Evolutionary conservation across 1,140 invertebrate genomes (phyloP).

Genomic region (Hyphantria cunea): DNA sequence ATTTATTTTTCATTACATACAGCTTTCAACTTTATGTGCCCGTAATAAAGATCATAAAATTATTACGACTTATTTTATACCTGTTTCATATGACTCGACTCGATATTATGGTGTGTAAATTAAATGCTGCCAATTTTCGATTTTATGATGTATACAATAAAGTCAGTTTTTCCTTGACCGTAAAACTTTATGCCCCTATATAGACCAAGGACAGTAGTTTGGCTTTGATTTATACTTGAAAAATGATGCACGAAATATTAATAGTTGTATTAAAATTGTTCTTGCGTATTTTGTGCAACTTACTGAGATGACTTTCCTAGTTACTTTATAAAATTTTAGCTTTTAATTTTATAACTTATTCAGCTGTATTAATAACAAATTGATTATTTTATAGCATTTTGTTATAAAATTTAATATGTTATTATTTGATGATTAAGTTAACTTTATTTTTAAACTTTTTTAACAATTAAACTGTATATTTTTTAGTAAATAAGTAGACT

Average conservation of each 20-base stretch:
- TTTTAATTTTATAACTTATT: too few species aligned
- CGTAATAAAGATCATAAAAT: conserved; percentile 20
- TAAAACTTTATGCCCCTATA: neutral
- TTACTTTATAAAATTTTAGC: too few species aligned
- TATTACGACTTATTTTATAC: conserved; percentile 15
- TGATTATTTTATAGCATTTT: too few species aligned
- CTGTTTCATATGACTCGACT: conserved; percentile 10
- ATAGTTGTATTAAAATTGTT: too few species aligned
- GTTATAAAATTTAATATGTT: too few species aligned
- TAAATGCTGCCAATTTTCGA: conserved; percentile 9
- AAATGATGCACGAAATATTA: neutral
- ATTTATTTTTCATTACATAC: neutral
- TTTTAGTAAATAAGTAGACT: too few species aligned
- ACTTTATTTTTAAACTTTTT: too few species aligned
- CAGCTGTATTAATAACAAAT: too few species aligned
- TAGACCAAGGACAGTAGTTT: conserved; percentile 13
- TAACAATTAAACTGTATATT: too few species aligned
- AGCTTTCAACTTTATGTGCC: conserved; percentile 14
- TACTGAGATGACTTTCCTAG: too few species aligned
- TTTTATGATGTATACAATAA: neutral
- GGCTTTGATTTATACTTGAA: conserved; percentile 8
- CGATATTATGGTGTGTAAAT: conserved; percentile 20
- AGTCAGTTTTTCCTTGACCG: neutral
- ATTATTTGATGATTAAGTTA: too few species aligned
- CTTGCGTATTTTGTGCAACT: too few species aligned